These are phyloP conservation scores for Tetranychus piercei DNA, from an alignment of 2,888 invertebrate species.

Conservation along the genomic window DNA sequence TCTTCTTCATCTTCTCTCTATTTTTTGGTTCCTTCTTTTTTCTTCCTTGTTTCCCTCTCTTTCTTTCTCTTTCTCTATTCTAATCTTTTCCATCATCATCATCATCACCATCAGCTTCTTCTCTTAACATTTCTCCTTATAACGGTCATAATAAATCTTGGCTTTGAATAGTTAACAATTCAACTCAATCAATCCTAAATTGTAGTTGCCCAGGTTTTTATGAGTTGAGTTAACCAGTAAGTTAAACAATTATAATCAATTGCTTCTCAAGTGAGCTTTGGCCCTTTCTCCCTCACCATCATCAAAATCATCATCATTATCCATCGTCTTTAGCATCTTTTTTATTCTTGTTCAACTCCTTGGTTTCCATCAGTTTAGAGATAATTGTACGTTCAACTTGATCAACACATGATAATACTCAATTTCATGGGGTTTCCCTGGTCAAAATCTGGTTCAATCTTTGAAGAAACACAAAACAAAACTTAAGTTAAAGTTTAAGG, in stretches of 20 bases:
- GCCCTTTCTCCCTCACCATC: too few species aligned
- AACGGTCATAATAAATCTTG: neutral
- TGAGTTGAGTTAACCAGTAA: too few species aligned
- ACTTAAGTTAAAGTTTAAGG: too few species aligned
- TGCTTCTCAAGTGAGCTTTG: too few species aligned
- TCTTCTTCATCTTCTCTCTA: neutral
- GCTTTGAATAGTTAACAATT: conserved; percentile 1
- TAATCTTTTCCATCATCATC: neutral
- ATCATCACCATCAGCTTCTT: neutral
- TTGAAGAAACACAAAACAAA: neutral
- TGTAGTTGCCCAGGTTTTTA: too few species aligned
- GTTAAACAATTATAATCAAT: too few species aligned
- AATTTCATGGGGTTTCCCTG: neutral
- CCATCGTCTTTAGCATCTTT: too few species aligned
- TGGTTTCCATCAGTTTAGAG: too few species aligned
- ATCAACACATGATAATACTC: too few species aligned
- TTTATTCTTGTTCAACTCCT: too few species aligned
- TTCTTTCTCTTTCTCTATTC: conserved; percentile 6
- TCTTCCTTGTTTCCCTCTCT: neutral
- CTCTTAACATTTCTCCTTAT: neutral
- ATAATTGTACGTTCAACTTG: too few species aligned
- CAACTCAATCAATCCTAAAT: neutral
- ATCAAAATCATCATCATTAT: too few species aligned
- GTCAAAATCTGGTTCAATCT: neutral
- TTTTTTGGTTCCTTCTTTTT: neutral